Percentiles rank a stretch among this genome's conserved stretches.
Conservation (phyloP, 2,888 invertebrate species). For the Tachina fera region DNA sequence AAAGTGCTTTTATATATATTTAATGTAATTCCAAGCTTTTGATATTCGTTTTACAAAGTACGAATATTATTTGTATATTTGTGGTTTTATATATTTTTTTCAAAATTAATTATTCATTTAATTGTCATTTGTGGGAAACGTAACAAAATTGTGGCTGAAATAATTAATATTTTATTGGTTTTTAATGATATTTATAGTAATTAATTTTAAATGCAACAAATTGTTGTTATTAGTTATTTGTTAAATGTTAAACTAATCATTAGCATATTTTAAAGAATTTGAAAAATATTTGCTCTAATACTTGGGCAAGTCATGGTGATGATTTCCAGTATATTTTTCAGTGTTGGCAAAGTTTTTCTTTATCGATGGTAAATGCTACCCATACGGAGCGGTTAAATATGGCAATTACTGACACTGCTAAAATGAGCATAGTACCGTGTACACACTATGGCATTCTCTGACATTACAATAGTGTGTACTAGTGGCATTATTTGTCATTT, state of each 20-base stretch:
- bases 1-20: not conserved
- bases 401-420: too few relatives aligned
- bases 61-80: not conserved
- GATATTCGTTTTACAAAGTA: not conserved
- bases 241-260: not conserved
- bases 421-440: too few relatives aligned
- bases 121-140: not conserved
- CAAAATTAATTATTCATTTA: slow-evolving; percentile 18
- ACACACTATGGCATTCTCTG: too few relatives aligned
- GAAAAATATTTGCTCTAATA: not conserved
- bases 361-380: too few relatives aligned
- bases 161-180: slow-evolving; percentile 38
- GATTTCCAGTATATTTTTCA: too few relatives aligned
- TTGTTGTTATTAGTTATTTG: not conserved
- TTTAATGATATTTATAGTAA: not conserved
- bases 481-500: too few relatives aligned
- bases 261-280: not conserved
- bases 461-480: too few relatives aligned
- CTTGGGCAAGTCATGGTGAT: too few relatives aligned
- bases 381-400: too few relatives aligned
- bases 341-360: too few relatives aligned
- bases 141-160: slow-evolving; percentile 15
- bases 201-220: not conserved
- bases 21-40: not conserved
- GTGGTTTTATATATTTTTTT: slow-evolving; percentile 11